These are phyloP conservation scores for Sycophila sp. DNA, from an alignment of 1,140 invertebrate species.

Conservation along the genomic window DNA sequence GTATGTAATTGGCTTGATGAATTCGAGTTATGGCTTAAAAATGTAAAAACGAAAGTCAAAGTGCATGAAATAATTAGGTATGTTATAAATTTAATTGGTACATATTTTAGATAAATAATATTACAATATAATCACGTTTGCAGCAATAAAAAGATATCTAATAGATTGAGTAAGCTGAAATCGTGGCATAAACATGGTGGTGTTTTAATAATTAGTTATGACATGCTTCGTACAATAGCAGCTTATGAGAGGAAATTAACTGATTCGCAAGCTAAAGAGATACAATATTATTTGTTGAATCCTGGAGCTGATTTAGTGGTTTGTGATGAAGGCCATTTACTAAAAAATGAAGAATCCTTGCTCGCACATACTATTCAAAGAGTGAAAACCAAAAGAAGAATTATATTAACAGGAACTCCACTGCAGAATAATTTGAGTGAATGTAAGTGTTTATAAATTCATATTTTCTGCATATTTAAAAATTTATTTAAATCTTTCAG, in stretches of 20 bases:
- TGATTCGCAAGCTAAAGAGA: conserved; percentile 68
- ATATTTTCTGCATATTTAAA: neutral
- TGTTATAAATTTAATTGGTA: neutral
- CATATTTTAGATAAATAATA: neutral
- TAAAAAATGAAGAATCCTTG: conserved; percentile 89
- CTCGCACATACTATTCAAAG: conserved; percentile 82
- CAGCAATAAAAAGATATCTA: conserved; percentile 33
- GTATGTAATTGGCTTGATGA: conserved; percentile 95
- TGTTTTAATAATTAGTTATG: conserved; percentile 95
- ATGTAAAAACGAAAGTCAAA: conserved; percentile 72
- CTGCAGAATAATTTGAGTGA: conserved; percentile 95
- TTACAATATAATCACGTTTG: neutral
- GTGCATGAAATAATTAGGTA: conserved; percentile 75
- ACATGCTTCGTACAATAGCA: conserved; percentile 86
- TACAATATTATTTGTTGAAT: conserved; percentile 31
- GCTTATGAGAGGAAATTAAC: conserved; percentile 71
- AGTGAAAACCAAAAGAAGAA: conserved; percentile 79
- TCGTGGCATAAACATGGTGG: conserved; percentile 85
- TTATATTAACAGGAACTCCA: conserved; percentile 93
- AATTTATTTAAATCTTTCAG: conserved; percentile 60
- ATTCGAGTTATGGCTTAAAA: conserved; percentile 84
- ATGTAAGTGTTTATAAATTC: conserved; percentile 67
- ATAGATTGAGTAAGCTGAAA: conserved; percentile 63
- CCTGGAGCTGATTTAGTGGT: conserved; percentile 90
- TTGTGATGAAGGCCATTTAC: conserved; percentile 92